phyloP scores from a whole-genome alignment of 2,797 vertebrate species.

The Limosa lapponica region DNA sequence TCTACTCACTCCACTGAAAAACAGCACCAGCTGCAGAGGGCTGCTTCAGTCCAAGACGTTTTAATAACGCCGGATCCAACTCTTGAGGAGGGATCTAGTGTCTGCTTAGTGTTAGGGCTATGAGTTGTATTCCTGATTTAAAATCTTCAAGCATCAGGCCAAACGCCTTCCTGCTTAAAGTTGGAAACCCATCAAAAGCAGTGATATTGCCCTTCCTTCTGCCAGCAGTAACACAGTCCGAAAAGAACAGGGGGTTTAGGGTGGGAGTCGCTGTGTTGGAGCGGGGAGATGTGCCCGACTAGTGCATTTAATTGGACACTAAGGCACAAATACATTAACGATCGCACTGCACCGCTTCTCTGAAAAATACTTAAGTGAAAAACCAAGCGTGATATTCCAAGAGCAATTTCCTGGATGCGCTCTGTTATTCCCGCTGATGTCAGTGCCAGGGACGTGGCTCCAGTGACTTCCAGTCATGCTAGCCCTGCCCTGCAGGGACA shows the following conservation, averaged over 20 bases:
- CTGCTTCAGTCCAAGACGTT: not conserved
- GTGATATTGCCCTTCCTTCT: not conserved
- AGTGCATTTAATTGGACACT: not conserved
- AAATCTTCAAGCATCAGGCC: not conserved
- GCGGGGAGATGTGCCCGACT: not conserved
- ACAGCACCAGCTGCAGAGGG: constrained; percentile 29
- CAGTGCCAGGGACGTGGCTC: not conserved
- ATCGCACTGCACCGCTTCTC: not conserved
- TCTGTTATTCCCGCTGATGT: not conserved
- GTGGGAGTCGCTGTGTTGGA: not conserved
- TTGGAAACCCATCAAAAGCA: constrained; percentile 22
- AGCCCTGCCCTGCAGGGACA: constrained; percentile 4
- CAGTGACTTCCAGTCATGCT: not conserved
- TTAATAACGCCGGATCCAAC: not conserved
- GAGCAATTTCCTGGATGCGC: not conserved
- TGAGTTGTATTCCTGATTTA: constrained; percentile 8
- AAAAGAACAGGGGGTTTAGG: not conserved
- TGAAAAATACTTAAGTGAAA: not conserved
- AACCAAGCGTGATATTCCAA: not conserved
- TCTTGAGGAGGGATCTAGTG: not conserved
- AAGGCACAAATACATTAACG: not conserved
- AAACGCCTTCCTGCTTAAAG: not conserved
- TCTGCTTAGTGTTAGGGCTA: not conserved
- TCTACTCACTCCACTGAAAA: not conserved
- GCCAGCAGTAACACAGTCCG: not conserved